phyloP scores from a whole-genome alignment of 2,113 vertebrate species.

The Cottus gobio region DNA sequence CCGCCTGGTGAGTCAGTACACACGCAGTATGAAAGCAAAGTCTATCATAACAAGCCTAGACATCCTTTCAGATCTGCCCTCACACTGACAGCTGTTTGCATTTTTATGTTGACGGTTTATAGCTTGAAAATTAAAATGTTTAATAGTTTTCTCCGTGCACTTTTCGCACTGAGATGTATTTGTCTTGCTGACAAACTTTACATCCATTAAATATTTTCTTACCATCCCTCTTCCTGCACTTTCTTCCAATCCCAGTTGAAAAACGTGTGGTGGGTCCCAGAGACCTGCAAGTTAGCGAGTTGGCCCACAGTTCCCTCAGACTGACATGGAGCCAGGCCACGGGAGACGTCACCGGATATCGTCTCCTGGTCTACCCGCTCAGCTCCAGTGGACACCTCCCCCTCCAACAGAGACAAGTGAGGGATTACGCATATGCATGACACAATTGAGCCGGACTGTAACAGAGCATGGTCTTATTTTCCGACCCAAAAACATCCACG shows the following conservation, averaged over 20 bases:
- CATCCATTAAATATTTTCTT: neutral
- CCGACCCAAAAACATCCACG: neutral
- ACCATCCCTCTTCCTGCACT: neutral
- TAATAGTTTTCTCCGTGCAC: slow-evolving; percentile 8
- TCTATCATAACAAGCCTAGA: neutral
- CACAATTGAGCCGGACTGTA: neutral
- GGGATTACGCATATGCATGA: neutral
- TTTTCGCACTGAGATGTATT: slow-evolving; percentile 15
- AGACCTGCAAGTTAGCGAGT: slow-evolving; percentile 84
- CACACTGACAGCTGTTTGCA: slow-evolving; percentile 8
- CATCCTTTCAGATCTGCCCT: neutral
- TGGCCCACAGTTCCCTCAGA: slow-evolving; percentile 84
- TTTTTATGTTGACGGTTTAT: slow-evolving; percentile 28
- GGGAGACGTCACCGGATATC: slow-evolving; percentile 85
- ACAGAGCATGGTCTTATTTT: neutral
- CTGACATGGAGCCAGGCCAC: slow-evolving; percentile 88
- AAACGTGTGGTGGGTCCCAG: slow-evolving; percentile 80
- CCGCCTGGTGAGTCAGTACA: slow-evolving; percentile 61
- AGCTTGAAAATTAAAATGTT: slow-evolving; percentile 7
- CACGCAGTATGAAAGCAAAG: neutral
- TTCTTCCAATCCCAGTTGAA: slow-evolving; percentile 67
- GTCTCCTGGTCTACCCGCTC: slow-evolving; percentile 79
- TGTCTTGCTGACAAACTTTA: slow-evolving; percentile 6
- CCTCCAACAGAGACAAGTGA: slow-evolving; percentile 81
- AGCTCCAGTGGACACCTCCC: slow-evolving; percentile 65